Conservation (phyloP, 2,113 vertebrate genomes). For the Gobio gobio region DNA sequence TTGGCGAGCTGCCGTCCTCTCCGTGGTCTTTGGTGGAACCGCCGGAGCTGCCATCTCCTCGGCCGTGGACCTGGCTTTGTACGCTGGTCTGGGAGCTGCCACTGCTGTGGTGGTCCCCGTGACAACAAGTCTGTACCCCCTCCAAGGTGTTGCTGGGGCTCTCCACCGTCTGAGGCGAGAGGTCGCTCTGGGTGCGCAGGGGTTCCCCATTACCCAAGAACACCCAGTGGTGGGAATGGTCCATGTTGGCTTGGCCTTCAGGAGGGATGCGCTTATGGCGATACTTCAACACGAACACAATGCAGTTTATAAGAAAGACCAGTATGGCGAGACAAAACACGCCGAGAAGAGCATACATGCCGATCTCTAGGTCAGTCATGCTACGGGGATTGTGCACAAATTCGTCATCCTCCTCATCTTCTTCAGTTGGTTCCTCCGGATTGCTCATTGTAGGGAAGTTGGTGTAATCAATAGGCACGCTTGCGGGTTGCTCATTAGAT, state of each 20-base stretch:
- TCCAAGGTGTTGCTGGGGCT: conserved; percentile 87
- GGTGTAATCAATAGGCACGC: conserved; percentile 81
- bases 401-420: conserved; percentile 68
- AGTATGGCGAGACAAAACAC: conserved; percentile 98
- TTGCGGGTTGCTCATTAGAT: conserved; percentile 79
- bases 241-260: conserved; percentile 96
- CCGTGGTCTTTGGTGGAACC: conserved; percentile 90
- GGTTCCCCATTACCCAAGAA: conserved; percentile 96
- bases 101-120: conserved; percentile 92
- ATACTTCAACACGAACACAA: conserved; percentile 96
- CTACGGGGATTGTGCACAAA: conserved; percentile 88
- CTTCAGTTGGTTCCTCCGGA: conserved; percentile 74
- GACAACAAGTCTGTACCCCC: conserved; percentile 89
- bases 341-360: conserved; percentile 95
- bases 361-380: conserved; percentile 96
- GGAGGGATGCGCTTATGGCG: conserved; percentile 94
- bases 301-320: conserved; percentile 99
- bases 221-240: conserved; percentile 99
- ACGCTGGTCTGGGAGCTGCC: conserved; percentile 97
- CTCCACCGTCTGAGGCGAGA: conserved; percentile 88
- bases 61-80: conserved; percentile 94
- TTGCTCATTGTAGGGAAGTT: conserved; percentile 88
- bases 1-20: conserved; percentile 93
- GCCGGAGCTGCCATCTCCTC: conserved; percentile 91
- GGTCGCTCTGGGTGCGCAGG: conserved; percentile 86